phyloP scores from a whole-genome alignment of 2,113 vertebrate genomes.

The Scophthalmus maximus region DNA sequence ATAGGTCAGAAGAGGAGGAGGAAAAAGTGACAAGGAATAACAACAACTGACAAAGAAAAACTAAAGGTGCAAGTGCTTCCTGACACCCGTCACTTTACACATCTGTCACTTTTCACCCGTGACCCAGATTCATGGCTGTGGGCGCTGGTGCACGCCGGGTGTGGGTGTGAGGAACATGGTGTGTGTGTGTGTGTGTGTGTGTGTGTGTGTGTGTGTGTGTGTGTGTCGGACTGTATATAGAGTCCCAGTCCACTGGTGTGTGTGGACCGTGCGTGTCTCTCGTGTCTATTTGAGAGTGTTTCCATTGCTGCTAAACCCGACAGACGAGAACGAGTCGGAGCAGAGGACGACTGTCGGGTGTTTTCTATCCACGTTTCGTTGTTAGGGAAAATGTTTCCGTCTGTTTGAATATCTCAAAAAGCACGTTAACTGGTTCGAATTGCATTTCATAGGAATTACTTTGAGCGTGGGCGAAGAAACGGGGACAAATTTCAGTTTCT shows the following conservation, averaged over 20 bases:
- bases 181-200: neutral
- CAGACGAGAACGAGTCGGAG: too few species aligned
- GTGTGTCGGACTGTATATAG: neutral
- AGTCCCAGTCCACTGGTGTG: too few species aligned
- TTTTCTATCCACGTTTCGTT: too few species aligned
- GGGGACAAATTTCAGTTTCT: too few species aligned
- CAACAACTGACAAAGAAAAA: too few species aligned
- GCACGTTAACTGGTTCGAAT: too few species aligned
- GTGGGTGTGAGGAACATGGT: neutral
- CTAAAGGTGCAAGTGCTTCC: neutral
- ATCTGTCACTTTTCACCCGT: conserved; percentile 11
- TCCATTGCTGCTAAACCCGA: too few species aligned
- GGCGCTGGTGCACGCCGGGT: too few species aligned
- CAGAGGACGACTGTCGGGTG: too few species aligned
- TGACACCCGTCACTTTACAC: neutral
- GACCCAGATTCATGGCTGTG: conserved; percentile 4
- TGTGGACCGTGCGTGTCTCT: neutral
- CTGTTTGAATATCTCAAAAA: neutral
- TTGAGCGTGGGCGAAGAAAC: too few species aligned
- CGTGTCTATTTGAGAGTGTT: too few species aligned
- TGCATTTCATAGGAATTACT: too few species aligned
- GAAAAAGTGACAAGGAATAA: neutral
- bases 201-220: neutral
- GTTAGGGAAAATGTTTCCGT: neutral
- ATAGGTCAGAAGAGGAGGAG: conserved; percentile 10